Base-by-base conservation (phyloP, 2,797 vertebrate species). In the Lindbergichthys nudifrons region DNA sequence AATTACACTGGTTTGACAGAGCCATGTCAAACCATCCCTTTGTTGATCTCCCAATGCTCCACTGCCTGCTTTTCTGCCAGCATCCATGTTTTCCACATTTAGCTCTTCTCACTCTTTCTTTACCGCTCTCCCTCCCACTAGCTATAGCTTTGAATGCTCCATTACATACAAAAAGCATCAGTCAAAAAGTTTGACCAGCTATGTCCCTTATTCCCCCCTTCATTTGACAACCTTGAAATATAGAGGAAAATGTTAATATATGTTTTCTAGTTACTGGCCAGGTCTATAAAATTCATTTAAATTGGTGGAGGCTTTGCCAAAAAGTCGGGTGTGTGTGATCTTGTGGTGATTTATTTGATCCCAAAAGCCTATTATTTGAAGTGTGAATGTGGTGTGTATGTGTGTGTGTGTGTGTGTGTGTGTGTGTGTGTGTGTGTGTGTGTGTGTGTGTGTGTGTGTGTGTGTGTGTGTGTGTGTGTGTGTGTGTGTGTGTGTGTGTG, bases 1-100 rank as follows among this genome's bases (percentile, higher is more conserved):
- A 94, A 93, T 93, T 94, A 92, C 86, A 79, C 87, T 89, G 86
- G 91, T 90, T 92, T 93, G 92, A 92, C 87, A 88, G 90, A 90
- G 88, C 89, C 87, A 88, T 92, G 92, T 93, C 90, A 85, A 89
- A 91, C 87, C 88, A 87, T 84, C 72, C 68, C 86, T 91, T 84
- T 87, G 88, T 92, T 88, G 84, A 88, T 89, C 82, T 84, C 82
- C 85, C 60, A 67, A 72, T 72, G 84, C 86, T 85, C 47, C 30
- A n/a, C 73, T 75, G 72, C 77, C 67, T 10, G 54, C 73, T 79
- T 85, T 73, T 73, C 75, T 79, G 79, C 86, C 88, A 84, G 79
- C 71, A 79, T 86, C 82, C 89, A 91, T 91, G 92, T 92, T 92
- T 91, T 93, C 92, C 91, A 93, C 89, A 91, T 93, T 92, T 93